Evolutionary conservation across 2,888 invertebrate genomes (phyloP).

Genomic region (Sarcophaga variegata): DNA sequence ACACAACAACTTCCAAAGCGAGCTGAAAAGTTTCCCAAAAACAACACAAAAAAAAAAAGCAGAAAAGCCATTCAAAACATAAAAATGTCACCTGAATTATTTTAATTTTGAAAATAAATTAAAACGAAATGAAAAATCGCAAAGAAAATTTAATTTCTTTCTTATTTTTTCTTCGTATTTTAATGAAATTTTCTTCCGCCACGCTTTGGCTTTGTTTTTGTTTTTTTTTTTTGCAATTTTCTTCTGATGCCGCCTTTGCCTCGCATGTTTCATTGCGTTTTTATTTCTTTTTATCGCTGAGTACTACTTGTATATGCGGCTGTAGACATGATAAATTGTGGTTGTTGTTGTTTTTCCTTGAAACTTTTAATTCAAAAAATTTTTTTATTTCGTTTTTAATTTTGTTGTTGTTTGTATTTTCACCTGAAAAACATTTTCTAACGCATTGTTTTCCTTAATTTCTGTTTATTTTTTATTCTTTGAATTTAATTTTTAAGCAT

Average conservation of each 20-base stretch:
- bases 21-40: neutral
- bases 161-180: neutral
- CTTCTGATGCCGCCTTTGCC: neutral
- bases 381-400: neutral
- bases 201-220: neutral
- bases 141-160: neutral
- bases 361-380: neutral
- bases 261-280: neutral
- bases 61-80: conserved; percentile 1
- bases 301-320: neutral
- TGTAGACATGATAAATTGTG: conserved; percentile 21
- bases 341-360: conserved; percentile 18
- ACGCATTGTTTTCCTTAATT: neutral
- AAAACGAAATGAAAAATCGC: neutral
- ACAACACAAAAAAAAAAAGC: neutral
- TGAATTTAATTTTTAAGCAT: too few species aligned
- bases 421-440: conserved; percentile 12
- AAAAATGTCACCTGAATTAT: conserved; percentile 65
- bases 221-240: neutral
- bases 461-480: neutral
- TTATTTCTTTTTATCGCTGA: neutral
- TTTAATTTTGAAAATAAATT: conserved; percentile 28
- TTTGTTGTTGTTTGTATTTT: conserved; percentile 2
- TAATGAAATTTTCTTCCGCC: neutral
- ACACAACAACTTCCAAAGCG: neutral